Evolutionary conservation across 2,797 vertebrate genomes (phyloP).

Genomic region (Poeciliopsis presidionis): DNA sequence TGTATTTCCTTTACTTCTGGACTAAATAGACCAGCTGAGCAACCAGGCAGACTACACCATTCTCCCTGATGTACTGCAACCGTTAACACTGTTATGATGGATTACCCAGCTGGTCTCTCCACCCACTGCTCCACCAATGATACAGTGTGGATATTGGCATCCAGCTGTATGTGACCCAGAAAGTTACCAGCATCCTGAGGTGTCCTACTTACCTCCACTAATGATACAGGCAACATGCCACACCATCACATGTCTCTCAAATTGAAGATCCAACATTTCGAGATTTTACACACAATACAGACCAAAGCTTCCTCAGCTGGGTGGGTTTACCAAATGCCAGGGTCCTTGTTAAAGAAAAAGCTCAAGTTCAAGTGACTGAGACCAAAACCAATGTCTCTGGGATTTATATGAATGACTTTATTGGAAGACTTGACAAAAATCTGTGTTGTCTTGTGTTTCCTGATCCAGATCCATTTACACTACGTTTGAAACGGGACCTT

Average conservation of each 20-base stretch:
- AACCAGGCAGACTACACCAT: too few species aligned
- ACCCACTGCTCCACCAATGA: neutral
- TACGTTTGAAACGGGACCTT: neutral
- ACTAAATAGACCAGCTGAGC: neutral
- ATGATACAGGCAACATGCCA: neutral
- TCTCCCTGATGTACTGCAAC: neutral
- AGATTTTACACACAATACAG: neutral
- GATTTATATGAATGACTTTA: neutral
- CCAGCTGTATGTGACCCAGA: neutral
- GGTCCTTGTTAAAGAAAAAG: neutral
- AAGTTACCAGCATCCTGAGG: neutral
- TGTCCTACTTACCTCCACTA: neutral
- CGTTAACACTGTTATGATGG: neutral
- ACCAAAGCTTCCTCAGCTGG: neutral
- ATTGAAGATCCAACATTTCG: neutral
- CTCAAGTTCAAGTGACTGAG: neutral
- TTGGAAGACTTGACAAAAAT: neutral
- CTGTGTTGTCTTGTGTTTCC: neutral
- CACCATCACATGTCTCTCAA: neutral
- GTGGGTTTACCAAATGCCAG: neutral
- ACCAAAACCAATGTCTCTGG: neutral
- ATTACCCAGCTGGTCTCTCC: neutral
- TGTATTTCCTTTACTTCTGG: neutral
- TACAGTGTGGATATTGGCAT: neutral
- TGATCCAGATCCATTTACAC: too few species aligned